Evolutionary conservation across 1,140 invertebrate genomes (phyloP).

Genomic region (Harlomillsia oculata): DNA sequence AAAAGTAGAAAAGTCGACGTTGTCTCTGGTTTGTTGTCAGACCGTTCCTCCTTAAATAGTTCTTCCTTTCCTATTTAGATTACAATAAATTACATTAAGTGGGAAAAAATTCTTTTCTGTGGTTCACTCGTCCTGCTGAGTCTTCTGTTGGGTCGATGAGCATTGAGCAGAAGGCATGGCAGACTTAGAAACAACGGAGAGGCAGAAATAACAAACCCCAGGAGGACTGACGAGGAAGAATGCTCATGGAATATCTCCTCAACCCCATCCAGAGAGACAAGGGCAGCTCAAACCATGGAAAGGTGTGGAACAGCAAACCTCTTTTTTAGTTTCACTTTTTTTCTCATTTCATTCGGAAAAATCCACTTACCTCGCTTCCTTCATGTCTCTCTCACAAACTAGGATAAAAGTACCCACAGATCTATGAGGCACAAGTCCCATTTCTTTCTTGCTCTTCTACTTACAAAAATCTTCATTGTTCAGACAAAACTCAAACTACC

Average conservation of each 20-base stretch:
- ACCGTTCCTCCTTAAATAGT: slow-evolving; percentile 16
- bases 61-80: slow-evolving; percentile 3
- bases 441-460: too few species aligned
- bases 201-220: slow-evolving; percentile 12
- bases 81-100: slow-evolving; percentile 1
- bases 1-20: too few species aligned
- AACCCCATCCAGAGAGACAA: slow-evolving; percentile 6
- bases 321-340: slow-evolving; percentile 15
- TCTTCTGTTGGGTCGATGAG: too few species aligned
- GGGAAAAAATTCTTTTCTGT: slow-evolving; percentile 5
- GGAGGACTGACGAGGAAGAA: slow-evolving; percentile 10
- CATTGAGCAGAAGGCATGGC: not conserved
- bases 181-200: not conserved
- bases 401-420: too few species aligned
- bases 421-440: too few species aligned
- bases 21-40: too few species aligned
- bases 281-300: too few species aligned
- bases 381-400: too few species aligned
- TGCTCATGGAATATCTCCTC: slow-evolving; percentile 16
- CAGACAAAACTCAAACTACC: too few species aligned
- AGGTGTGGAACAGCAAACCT: too few species aligned
- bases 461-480: too few species aligned
- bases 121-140: too few species aligned
- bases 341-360: slow-evolving; percentile 14
- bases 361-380: slow-evolving; percentile 14